Evolutionary conservation across 2,113 vertebrate genomes (phyloP).

Genomic region (Cochlearius cochlearius): DNA sequence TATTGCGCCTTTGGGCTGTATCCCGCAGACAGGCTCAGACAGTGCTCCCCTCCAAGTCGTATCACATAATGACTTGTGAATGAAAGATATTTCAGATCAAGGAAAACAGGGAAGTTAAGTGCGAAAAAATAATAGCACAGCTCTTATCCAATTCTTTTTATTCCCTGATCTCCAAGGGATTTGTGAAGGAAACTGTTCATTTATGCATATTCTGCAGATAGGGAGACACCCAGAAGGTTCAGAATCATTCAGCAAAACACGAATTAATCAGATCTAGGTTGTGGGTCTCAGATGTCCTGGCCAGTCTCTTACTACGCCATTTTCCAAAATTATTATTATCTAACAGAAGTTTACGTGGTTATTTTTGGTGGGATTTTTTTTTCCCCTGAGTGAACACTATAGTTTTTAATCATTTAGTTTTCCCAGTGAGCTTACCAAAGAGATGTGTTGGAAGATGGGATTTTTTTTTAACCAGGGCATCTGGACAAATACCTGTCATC

Average conservation of each 20-base stretch:
- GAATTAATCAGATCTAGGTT: neutral
- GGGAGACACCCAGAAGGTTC: neutral
- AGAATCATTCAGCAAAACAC: neutral
- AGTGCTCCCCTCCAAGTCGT: neutral
- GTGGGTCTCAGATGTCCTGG: neutral
- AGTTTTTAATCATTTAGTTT: neutral
- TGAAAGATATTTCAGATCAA: conserved; percentile 4
- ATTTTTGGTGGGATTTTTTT: neutral
- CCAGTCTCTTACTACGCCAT: neutral
- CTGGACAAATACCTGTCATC: conserved; percentile 30
- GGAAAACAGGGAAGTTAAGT: neutral
- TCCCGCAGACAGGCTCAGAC: neutral
- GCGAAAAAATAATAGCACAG: neutral
- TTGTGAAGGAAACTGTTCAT: neutral
- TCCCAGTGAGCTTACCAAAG: neutral
- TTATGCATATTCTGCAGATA: neutral
- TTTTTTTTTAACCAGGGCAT: conserved; percentile 5
- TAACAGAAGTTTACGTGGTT: neutral
- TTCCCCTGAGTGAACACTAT: neutral
- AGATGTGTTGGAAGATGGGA: neutral
- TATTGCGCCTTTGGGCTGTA: neutral
- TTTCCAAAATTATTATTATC: neutral
- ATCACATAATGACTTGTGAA: neutral
- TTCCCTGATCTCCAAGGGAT: neutral
- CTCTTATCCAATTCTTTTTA: neutral